phyloP scores from a whole-genome alignment of 2,113 vertebrate genomes.

The Tricholaema leucomelas region DNA sequence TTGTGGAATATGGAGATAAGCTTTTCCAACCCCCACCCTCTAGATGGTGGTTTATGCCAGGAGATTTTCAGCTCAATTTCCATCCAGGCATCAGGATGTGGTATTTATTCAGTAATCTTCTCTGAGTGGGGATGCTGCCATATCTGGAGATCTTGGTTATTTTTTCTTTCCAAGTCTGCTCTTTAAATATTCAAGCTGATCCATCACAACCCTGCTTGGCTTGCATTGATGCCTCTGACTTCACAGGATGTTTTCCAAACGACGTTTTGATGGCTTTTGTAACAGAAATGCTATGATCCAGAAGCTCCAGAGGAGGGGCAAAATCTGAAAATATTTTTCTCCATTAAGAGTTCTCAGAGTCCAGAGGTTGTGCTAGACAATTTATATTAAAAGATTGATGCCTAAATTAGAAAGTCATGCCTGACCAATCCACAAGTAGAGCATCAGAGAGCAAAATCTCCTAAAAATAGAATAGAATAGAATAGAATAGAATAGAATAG shows the following conservation, averaged over 20 bases:
- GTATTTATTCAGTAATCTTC: neutral
- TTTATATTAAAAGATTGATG: neutral
- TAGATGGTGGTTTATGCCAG: neutral
- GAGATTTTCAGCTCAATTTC: neutral
- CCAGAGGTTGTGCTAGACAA: neutral
- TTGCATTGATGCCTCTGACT: neutral
- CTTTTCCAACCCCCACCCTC: neutral
- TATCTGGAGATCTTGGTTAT: neutral
- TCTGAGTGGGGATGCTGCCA: neutral
- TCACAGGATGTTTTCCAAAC: constrained; percentile 39
- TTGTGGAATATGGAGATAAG: neutral
- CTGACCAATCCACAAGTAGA: neutral
- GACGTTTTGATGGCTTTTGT: neutral
- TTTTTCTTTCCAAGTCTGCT: neutral
- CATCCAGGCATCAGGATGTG: neutral
- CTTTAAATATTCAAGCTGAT: constrained; percentile 38
- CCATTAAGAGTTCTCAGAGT: neutral
- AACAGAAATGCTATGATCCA: neutral
- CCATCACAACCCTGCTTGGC: neutral
- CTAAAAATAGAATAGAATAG: no score
- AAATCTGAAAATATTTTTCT: neutral
- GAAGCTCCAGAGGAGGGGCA: neutral
- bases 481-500: no score
- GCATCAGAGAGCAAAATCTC: neutral
- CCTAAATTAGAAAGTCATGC: neutral